phyloP scores from a whole-genome alignment of 1,140 invertebrate genomes.

The Drosophila pectinifera region DNA sequence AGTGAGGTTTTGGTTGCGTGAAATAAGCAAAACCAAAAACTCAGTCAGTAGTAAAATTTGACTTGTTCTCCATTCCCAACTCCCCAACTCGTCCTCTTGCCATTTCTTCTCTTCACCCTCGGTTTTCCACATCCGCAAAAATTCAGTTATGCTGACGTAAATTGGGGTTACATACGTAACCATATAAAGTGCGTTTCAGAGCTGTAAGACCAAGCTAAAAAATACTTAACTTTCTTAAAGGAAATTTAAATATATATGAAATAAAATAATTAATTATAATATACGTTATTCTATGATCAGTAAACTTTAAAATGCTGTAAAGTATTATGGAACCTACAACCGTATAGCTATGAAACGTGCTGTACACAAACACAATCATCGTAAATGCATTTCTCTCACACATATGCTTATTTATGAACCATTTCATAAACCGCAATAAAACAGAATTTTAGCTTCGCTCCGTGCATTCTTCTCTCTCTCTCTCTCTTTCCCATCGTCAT shows the following conservation, averaged over 20 bases:
- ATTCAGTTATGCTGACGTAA: constrained; percentile 61
- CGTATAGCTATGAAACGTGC: constrained; percentile 1
- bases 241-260: no score
- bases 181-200: constrained; percentile 5
- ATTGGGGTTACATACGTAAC: constrained; percentile 57
- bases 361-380: constrained; percentile 17
- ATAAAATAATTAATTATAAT: no score
- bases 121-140: constrained; percentile 46
- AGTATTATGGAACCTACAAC: no score
- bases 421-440: constrained; percentile 76
- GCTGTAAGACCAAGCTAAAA: not conserved
- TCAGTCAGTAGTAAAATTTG: constrained; percentile 33
- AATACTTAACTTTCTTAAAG: not conserved
- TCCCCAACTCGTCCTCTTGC: constrained; percentile 1
- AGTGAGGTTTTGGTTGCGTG: constrained; percentile 17
- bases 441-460: constrained; percentile 56
- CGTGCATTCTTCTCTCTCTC: constrained; percentile 18
- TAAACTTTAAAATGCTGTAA: not conserved
- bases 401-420: constrained; percentile 74
- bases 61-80: constrained; percentile 5
- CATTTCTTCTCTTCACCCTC: constrained; percentile 20
- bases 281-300: no score
- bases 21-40: constrained; percentile 24
- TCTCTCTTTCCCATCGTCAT: constrained; percentile 36
- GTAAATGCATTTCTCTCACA: constrained; percentile 30